Percentiles rank a stretch among this genome's conserved stretches.
These are phyloP conservation scores for Caradrina clavipalpis DNA, from an alignment of 2,888 invertebrate species.

Conservation along the genomic window DNA sequence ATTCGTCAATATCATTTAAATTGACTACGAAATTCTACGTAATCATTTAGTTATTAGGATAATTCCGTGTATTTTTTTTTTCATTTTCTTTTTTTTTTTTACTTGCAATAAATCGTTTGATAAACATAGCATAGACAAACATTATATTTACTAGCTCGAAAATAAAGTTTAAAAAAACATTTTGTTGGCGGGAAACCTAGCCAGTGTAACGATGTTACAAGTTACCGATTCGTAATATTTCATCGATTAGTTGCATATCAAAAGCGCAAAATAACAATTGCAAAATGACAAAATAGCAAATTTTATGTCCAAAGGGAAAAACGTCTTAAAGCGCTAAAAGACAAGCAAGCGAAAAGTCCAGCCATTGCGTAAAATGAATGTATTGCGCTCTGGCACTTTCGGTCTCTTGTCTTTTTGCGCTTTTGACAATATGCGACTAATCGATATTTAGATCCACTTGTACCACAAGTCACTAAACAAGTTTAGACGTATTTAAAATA, in stretches of 20 bases:
- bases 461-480: neutral
- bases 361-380: neutral
- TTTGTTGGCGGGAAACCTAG: constrained; percentile 38
- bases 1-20: constrained; percentile 51
- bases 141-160: constrained; percentile 47
- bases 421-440: neutral
- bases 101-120: constrained; percentile 36
- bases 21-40: constrained; percentile 46
- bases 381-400: neutral
- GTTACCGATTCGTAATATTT: constrained; percentile 38
- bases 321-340: neutral
- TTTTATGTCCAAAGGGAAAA: neutral
- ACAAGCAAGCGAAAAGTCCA: neutral
- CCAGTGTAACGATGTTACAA: constrained; percentile 33
- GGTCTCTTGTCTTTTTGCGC: neutral
- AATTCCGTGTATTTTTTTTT: constrained; percentile 35
- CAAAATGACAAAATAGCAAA: neutral
- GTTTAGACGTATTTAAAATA: neutral
- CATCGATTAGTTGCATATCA: neutral
- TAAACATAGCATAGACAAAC: constrained; percentile 53
- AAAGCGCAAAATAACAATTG: neutral
- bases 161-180: constrained; percentile 34
- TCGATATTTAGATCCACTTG: neutral
- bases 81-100: constrained; percentile 29
- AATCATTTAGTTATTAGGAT: constrained; percentile 43